Percentiles rank a stretch among this genome's conserved stretches.
These are phyloP conservation scores for Ochropacha duplaris DNA, from an alignment of 2,888 invertebrate species.

Conservation along the genomic window DNA sequence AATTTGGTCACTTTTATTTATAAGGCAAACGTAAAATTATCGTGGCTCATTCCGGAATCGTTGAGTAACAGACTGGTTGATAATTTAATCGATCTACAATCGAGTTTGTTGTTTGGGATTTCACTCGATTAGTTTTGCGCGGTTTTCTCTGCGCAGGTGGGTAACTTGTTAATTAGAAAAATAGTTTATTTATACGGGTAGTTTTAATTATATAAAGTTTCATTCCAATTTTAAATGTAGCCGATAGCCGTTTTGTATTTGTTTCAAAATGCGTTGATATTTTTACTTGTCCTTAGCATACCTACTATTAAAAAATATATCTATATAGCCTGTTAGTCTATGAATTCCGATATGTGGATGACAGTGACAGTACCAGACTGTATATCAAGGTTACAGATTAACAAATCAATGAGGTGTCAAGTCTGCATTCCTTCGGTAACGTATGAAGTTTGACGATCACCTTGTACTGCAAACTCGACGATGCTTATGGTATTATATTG, in stretches of 20 bases:
- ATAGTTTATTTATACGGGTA: background rate
- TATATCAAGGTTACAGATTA: constrained; percentile 2
- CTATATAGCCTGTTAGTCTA: no score
- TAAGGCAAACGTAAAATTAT: constrained; percentile 29
- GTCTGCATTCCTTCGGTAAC: constrained; percentile 1
- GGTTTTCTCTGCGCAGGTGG: constrained; percentile 38
- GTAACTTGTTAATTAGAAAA: background rate
- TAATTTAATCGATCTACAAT: constrained; percentile 49
- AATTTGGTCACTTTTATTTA: constrained; percentile 42
- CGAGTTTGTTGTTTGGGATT: constrained; percentile 43
- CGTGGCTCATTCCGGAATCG: constrained; percentile 32
- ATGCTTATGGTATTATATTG: no score
- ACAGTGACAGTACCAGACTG: background rate
- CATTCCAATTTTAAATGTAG: no score
- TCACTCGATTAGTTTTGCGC: constrained; percentile 50
- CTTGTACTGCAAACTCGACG: background rate
- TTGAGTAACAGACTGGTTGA: constrained; percentile 66
- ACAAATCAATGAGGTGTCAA: background rate
- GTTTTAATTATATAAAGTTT: background rate
- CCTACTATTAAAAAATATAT: no score
- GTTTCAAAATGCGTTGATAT: no score
- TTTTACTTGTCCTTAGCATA: no score
- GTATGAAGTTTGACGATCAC: background rate
- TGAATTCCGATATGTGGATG: background rate
- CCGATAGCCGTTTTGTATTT: no score